Evolutionary conservation across 2,888 invertebrate genomes (phyloP).

Genomic region (Agrotis segetum): DNA sequence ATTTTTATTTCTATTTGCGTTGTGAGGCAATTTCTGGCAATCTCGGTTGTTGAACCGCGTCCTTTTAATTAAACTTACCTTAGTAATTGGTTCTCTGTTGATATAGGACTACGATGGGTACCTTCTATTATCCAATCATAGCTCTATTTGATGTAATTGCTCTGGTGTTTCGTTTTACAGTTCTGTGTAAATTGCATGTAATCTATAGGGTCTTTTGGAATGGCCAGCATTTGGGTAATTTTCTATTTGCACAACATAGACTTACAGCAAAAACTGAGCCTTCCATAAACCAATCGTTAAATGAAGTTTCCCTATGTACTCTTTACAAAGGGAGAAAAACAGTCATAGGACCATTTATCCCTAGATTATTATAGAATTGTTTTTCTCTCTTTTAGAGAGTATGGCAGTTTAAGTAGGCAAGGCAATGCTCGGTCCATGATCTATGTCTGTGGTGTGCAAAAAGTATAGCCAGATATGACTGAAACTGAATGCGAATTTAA

Average conservation of each 20-base stretch:
- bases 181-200: constrained; percentile 26
- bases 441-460: not conserved
- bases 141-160: constrained; percentile 31
- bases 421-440: too few species aligned
- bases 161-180: constrained; percentile 8
- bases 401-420: too few species aligned
- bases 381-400: too few species aligned
- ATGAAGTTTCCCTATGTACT: too few species aligned
- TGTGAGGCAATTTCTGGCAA: constrained; percentile 14
- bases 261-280: too few species aligned
- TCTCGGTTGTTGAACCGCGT: constrained; percentile 23
- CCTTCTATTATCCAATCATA: constrained; percentile 37
- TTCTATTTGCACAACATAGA: not conserved
- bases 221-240: not conserved
- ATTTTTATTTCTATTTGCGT: constrained; percentile 21
- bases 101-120: constrained; percentile 20
- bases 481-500: not conserved
- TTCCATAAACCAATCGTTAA: too few species aligned
- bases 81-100: constrained; percentile 28
- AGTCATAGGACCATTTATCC: too few species aligned
- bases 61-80: constrained; percentile 21
- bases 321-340: too few species aligned
- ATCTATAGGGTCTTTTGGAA: not conserved
- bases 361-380: too few species aligned
- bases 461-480: not conserved